Percentiles rank a stretch among this genome's conserved stretches.
These are phyloP conservation scores for Tachina grossa DNA, from an alignment of 2,888 invertebrate genomes.

Conservation along the genomic window DNA sequence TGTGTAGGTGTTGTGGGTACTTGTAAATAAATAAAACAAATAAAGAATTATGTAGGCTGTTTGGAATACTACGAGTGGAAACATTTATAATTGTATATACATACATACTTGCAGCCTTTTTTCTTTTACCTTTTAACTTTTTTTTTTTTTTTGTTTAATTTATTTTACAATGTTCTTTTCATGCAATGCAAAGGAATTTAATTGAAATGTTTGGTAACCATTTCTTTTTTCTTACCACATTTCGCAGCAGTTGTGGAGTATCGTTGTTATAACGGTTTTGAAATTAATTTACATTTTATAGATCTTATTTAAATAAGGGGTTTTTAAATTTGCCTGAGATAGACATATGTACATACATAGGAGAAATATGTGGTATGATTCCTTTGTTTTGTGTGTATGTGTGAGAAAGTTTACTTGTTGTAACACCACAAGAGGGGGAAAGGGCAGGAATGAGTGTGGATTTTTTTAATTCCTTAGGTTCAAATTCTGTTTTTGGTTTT, in stretches of 20 bases:
- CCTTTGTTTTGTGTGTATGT: constrained; percentile 8
- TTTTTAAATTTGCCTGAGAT: constrained; percentile 24
- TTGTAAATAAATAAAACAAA: constrained; percentile 44
- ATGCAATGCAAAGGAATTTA: constrained; percentile 60
- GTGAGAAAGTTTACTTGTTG: constrained; percentile 29
- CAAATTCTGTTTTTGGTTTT: background rate
- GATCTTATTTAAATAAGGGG: constrained; percentile 60
- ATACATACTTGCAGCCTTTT: constrained; percentile 21
- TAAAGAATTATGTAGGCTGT: constrained; percentile 66
- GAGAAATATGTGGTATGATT: background rate
- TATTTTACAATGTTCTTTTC: constrained; percentile 38
- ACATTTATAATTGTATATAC: constrained; percentile 31
- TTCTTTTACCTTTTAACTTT: constrained; percentile 5
- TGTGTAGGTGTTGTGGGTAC: constrained; percentile 66
- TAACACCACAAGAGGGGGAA: background rate
- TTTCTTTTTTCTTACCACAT: constrained; percentile 54
- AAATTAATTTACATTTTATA: constrained; percentile 69
- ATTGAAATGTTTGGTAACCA: constrained; percentile 64
- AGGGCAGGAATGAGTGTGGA: background rate
- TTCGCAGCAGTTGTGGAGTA: constrained; percentile 31
- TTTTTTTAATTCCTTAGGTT: background rate
- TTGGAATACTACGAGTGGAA: constrained; percentile 24
- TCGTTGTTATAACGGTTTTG: constrained; percentile 62
- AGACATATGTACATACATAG: background rate
- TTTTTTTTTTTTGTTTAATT: constrained; percentile 23